phyloP scores from a whole-genome alignment of 2,888 invertebrate genomes.

The Pheosia tremula region DNA sequence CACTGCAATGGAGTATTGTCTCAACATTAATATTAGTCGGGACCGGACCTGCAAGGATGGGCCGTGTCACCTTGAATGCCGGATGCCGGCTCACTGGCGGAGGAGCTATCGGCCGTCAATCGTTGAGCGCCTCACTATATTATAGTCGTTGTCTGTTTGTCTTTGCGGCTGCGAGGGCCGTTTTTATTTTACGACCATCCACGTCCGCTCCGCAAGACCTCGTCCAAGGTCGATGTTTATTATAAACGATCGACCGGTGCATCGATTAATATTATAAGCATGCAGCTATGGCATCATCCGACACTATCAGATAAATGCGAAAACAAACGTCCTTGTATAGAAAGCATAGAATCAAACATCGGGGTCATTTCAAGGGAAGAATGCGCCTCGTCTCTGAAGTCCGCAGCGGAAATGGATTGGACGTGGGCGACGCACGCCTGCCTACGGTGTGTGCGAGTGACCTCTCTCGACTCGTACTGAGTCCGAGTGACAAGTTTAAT shows the following conservation, averaged over 20 bases:
- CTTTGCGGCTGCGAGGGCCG: conserved; percentile 65
- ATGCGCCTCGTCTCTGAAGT: conserved; percentile 57
- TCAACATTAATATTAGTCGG: conserved; percentile 36
- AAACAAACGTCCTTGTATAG: conserved; percentile 9
- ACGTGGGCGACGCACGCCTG: conserved; percentile 67
- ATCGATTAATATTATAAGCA: conserved; percentile 49
- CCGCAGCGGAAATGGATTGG: conserved; percentile 67
- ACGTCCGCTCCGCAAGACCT: conserved; percentile 75
- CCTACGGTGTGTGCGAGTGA: conserved; percentile 67
- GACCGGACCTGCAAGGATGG: conserved; percentile 79
- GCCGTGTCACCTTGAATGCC: conserved; percentile 80
- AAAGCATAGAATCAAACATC: conserved; percentile 38
- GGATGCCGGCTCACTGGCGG: conserved; percentile 75
- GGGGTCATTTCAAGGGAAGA: conserved; percentile 52
- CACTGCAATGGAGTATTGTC: conserved; percentile 34
- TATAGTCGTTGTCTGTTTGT: conserved; percentile 73
- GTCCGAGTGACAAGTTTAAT: conserved; percentile 69
- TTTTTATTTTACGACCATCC: conserved; percentile 79
- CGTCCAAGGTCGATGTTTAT: conserved; percentile 71
- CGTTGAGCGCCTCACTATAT: conserved; percentile 75
- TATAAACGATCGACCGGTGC: conserved; percentile 50
- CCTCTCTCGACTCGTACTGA: conserved; percentile 59
- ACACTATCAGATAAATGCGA: conserved; percentile 7
- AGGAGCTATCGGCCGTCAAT: conserved; percentile 81
- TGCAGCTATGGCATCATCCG: conserved; percentile 4